Conservation (phyloP, 2,888 invertebrate species). For the Falcaria lacertinaria region DNA sequence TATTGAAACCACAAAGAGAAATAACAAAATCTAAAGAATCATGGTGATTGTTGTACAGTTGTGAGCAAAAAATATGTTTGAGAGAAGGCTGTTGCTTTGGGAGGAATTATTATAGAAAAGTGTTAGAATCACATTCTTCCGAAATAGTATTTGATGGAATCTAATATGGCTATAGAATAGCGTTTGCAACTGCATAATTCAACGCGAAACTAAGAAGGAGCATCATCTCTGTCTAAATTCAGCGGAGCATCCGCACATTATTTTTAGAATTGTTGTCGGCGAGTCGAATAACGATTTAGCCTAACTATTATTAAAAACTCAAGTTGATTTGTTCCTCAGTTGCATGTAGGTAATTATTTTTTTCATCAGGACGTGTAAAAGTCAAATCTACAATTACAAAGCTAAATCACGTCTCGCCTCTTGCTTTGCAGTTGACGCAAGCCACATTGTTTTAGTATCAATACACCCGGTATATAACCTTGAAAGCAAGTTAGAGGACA, state of each 20-base stretch:
- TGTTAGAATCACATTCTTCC: conserved; percentile 25
- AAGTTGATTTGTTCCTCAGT: background rate
- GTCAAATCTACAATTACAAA: conserved; percentile 47
- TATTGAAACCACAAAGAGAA: conserved; percentile 1
- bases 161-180: too few species aligned
- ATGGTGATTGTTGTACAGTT: background rate
- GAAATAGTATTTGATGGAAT: conserved; percentile 17
- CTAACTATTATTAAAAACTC: background rate
- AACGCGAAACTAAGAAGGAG: conserved; percentile 17
- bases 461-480: conserved; percentile 45
- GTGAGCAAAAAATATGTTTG: background rate
- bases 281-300: conserved; percentile 17
- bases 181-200: conserved; percentile 10
- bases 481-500: conserved; percentile 50
- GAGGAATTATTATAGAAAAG: conserved; percentile 18
- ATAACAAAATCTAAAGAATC: background rate
- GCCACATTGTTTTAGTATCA: conserved; percentile 44
- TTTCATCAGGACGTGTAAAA: conserved; percentile 35
- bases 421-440: conserved; percentile 32
- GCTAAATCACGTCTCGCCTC: conserved; percentile 28
- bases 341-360: conserved; percentile 17
- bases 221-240: conserved; percentile 11
- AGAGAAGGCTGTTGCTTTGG: background rate
- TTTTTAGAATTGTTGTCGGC: conserved; percentile 15
- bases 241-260: background rate